phyloP scores from a whole-genome alignment of 2,888 invertebrate genomes.

The Athrips mouffetella region DNA sequence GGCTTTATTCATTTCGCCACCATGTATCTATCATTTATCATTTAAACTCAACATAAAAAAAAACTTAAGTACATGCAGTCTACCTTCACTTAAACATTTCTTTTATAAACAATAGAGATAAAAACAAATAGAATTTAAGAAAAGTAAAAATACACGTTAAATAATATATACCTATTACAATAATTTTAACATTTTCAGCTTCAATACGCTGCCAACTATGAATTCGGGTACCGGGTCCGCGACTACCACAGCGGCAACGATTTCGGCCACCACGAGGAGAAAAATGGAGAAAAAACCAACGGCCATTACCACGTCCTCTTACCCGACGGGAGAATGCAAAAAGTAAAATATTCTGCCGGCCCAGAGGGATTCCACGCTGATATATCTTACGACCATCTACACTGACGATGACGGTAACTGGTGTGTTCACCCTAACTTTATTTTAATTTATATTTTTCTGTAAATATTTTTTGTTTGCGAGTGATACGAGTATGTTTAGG shows the following conservation, averaged over 20 bases:
- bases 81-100: too few species aligned
- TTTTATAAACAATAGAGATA: too few species aligned
- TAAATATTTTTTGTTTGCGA: not conserved
- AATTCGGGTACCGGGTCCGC: slow-evolving; percentile 84
- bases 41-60: too few species aligned
- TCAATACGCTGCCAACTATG: slow-evolving; percentile 80
- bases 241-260: slow-evolving; percentile 85
- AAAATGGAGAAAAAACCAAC: slow-evolving; percentile 81
- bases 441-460: not conserved
- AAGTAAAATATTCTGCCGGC: slow-evolving; percentile 87
- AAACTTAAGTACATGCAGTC: too few species aligned
- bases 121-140: not conserved
- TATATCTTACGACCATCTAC: slow-evolving; percentile 80
- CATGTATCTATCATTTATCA: too few species aligned
- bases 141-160: not conserved
- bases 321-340: slow-evolving; percentile 88
- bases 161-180: not conserved
- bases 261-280: slow-evolving; percentile 86
- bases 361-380: slow-evolving; percentile 87
- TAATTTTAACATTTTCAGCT: slow-evolving; percentile 56
- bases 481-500: not conserved
- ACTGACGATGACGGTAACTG: not conserved
- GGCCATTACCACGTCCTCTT: slow-evolving; percentile 88
- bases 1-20: too few species aligned
- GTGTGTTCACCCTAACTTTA: slow-evolving; percentile 2